Evolutionary conservation across 2,797 vertebrate genomes (phyloP).

Genomic region (Lutjanus campechanus): DNA sequence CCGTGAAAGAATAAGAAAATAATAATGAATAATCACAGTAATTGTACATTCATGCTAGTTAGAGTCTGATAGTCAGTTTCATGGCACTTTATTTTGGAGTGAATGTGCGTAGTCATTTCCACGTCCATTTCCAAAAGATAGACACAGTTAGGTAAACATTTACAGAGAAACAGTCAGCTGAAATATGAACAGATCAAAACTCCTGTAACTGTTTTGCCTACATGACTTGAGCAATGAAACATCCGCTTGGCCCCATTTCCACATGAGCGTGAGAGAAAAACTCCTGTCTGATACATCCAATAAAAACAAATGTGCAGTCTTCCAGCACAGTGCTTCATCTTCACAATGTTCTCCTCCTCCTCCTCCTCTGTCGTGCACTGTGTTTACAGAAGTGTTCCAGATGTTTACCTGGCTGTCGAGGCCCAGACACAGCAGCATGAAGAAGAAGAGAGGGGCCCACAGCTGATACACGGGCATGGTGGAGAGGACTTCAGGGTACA

Average conservation of each 20-base stretch:
- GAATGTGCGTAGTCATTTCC: constrained; percentile 16
- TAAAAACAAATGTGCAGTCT: background rate
- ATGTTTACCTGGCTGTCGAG: constrained; percentile 85
- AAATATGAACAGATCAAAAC: background rate
- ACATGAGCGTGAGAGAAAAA: background rate
- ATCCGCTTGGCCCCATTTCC: background rate
- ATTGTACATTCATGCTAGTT: background rate
- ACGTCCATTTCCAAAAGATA: background rate
- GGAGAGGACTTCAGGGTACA: constrained; percentile 87
- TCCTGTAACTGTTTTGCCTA: background rate
- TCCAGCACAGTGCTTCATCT: background rate
- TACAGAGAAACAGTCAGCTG: background rate
- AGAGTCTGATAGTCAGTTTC: background rate
- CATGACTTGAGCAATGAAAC: background rate
- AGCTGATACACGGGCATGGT: constrained; percentile 82
- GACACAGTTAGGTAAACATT: constrained; percentile 6
- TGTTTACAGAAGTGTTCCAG: background rate
- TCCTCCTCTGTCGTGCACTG: background rate
- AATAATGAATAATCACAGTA: background rate
- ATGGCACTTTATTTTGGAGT: background rate
- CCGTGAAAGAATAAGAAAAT: too few relatives aligned
- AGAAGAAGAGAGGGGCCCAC: constrained; percentile 86
- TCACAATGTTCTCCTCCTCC: background rate
- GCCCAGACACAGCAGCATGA: constrained; percentile 86
- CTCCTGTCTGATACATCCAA: background rate